Evolutionary conservation across 2,797 vertebrate species (phyloP).

Genomic region (Muraenolepis orangiensis): DNA sequence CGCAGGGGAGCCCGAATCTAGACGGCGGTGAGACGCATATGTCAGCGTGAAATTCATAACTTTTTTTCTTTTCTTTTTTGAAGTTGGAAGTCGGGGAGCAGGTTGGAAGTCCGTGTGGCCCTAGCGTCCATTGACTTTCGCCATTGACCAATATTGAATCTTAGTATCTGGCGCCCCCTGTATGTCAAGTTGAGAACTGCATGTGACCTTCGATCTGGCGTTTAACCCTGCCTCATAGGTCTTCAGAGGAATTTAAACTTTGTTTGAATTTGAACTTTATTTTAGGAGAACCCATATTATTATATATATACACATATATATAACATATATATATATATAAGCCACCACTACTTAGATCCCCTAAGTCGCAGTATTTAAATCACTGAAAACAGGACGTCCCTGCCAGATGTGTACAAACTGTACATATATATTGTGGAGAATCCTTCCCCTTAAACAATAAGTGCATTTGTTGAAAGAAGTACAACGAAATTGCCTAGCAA

Average conservation of each 20-base stretch:
- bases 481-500: too few species aligned
- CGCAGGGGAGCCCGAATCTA: not conserved
- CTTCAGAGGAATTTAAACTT: not conserved
- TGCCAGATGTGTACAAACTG: too few species aligned
- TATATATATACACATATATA: too few species aligned
- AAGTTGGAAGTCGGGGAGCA: not conserved
- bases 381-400: too few species aligned
- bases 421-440: too few species aligned
- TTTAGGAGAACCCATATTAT: too few species aligned
- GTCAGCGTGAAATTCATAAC: not conserved
- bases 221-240: not conserved
- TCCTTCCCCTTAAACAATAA: too few species aligned
- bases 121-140: not conserved
- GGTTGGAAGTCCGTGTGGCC: conserved; percentile 6
- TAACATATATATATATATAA: too few species aligned
- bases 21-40: not conserved
- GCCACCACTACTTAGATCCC: too few species aligned
- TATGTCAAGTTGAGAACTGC: not conserved
- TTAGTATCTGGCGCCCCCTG: not conserved
- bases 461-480: too few species aligned
- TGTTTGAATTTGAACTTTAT: not conserved
- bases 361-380: too few species aligned
- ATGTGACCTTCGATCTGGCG: not conserved
- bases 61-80: not conserved
- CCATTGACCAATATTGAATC: not conserved